Evolutionary conservation across 2,797 vertebrate genomes (phyloP), one percentile per base, ranked within the genome.

Genomic region (Chelidonichthys spinosus): DNA sequence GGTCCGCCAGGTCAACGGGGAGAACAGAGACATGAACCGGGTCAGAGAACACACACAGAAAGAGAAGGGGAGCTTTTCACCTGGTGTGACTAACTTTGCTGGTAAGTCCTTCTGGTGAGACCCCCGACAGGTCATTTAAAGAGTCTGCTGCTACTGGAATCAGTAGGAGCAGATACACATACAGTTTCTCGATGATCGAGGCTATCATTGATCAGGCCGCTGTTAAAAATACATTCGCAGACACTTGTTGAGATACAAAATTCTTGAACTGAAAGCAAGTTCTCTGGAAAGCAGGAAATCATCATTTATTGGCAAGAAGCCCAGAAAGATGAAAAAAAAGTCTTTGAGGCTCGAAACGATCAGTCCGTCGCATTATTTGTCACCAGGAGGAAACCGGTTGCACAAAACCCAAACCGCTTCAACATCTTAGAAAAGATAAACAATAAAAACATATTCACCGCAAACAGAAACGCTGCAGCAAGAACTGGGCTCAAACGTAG

Each of bases 1-100:
- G 90, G 84, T 86, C 85, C 79, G 46, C 49, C 37, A 25, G 86
- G 81, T 85, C 77, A 63, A 53, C 49, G 11, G 6, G 66, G 83
- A 58, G 77, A 75, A 46, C 37, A 10, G 63, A 77, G 66, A 79
- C 72, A 58, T 11, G 47, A 75, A 52, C 50, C 39, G 40, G 78
- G 70, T 86, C 69, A 79, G 15, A 75, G 83, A 78, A 69, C 68
- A 65, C 61, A 42, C 36, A 76, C n/a, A 66, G 35, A 56, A 46
- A 62, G 4, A 64, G 68, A 71, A 39, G 69, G 6, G 58, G 10
- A 63, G 63, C 69, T 11, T 68, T 83, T 83, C 72, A 86, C 84
- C 78, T 77, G 76, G 13, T 43, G 11, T 71, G 71, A 90, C 55
- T 79, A 50, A 58, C 46, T 55, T 7, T 63, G 50, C 36, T 52